phyloP scores from a whole-genome alignment of 2,113 vertebrate genomes.

The Chionomys nivalis region DNA sequence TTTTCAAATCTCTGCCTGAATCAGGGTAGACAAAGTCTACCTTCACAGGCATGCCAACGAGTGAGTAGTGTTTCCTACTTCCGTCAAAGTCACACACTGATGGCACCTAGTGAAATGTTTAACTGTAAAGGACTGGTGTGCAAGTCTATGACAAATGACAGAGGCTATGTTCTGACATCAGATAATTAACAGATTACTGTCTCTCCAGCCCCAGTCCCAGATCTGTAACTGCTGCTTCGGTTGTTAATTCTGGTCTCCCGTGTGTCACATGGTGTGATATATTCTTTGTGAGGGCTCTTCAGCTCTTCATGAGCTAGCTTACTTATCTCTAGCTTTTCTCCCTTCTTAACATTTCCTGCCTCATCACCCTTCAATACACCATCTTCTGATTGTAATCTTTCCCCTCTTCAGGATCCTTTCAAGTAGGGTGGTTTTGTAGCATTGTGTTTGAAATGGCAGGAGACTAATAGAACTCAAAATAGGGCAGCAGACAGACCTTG shows the following conservation, averaged over 20 bases:
- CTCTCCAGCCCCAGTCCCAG: not conserved
- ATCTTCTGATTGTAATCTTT: not conserved
- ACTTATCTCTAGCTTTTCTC: not conserved
- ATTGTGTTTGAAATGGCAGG: not conserved
- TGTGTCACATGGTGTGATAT: not conserved
- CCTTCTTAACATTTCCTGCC: not conserved
- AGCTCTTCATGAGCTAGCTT: not conserved
- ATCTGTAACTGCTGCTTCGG: not conserved
- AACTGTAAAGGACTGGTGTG: not conserved
- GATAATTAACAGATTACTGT: constrained; percentile 17
- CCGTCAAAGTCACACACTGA: not conserved
- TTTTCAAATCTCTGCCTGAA: not conserved
- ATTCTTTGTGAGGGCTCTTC: not conserved
- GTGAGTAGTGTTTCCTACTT: not conserved
- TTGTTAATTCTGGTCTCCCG: not conserved
- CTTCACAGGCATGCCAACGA: not conserved
- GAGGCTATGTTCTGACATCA: not conserved
- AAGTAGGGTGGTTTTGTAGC: not conserved
- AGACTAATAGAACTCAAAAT: not conserved
- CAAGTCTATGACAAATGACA: not conserved
- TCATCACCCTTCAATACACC: not conserved
- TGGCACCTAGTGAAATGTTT: not conserved
- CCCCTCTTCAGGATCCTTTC: not conserved
- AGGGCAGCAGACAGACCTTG: not conserved
- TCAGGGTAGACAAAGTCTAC: not conserved